Conservation (phyloP, 2,888 invertebrate species). For the Agonopterix heracliana region DNA sequence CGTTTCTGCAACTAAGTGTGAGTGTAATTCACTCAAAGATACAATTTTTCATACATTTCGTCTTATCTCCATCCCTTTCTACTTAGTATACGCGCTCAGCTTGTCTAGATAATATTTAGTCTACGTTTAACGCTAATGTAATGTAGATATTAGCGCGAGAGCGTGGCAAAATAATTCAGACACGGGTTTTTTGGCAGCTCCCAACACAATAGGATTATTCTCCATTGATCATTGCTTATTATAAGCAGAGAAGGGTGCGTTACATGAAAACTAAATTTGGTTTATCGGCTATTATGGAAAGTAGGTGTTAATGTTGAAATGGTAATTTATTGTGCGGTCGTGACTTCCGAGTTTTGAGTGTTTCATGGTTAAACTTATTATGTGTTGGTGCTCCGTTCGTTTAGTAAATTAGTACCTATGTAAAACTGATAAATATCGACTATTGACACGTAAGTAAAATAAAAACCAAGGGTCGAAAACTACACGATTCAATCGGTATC, state of each 20-base stretch:
- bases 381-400: not conserved
- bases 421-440: no score
- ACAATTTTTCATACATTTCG: no score
- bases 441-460: no score
- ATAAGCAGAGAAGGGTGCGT: constrained; percentile 70
- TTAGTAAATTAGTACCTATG: no score
- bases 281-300: constrained; percentile 76
- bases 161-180: constrained; percentile 71
- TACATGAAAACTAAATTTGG: constrained; percentile 77
- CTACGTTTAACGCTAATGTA: constrained; percentile 54
- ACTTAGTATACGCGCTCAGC: no score
- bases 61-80: no score
- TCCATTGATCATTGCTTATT: constrained; percentile 75
- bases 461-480: no score
- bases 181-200: constrained; percentile 70
- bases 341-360: constrained; percentile 59
- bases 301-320: constrained; percentile 72
- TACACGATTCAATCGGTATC: no score
- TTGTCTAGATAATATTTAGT: not conserved
- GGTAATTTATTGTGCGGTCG: constrained; percentile 67
- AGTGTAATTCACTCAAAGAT: no score
- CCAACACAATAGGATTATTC: constrained; percentile 73
- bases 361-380: constrained; percentile 28
- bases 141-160: constrained; percentile 72
- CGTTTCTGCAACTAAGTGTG: no score